phyloP scores from a whole-genome alignment of 2,113 vertebrate species.

The Macroglossus sobrinus region DNA sequence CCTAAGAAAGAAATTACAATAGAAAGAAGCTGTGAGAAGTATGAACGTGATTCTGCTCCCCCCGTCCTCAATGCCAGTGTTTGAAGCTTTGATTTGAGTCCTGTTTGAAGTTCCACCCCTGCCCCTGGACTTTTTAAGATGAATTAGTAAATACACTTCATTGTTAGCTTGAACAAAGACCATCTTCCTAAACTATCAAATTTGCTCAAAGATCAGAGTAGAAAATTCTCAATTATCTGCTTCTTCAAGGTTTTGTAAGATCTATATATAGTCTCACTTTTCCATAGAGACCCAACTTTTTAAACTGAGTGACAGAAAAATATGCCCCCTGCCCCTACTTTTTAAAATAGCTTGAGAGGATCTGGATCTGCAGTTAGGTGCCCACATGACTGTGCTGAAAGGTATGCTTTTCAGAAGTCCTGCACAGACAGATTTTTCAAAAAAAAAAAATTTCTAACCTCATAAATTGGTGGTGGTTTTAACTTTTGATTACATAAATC shows the following conservation, averaged over 20 bases:
- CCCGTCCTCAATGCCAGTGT: background rate
- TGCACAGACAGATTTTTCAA: background rate
- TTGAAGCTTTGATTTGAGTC: background rate
- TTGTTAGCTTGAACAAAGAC: background rate
- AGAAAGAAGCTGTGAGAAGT: background rate
- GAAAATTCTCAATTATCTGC: background rate
- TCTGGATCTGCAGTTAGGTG: background rate
- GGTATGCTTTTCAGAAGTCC: background rate
- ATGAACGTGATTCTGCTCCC: background rate
- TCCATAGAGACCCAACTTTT: background rate
- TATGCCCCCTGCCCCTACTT: fast-evolving
- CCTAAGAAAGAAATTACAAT: background rate
- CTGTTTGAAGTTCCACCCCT: background rate
- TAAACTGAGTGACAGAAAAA: background rate
- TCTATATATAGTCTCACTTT: background rate
- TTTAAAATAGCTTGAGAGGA: background rate
- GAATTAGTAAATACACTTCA: background rate
- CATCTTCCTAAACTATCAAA: background rate
- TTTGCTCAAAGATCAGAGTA: background rate
- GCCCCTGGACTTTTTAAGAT: background rate
- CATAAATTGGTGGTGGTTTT: background rate
- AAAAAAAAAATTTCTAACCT: background rate
- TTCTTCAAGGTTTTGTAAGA: background rate
- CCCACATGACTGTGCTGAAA: background rate
- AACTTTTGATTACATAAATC: background rate